Base-by-base conservation (phyloP, 2,113 vertebrate species). In the Sclerurus mexicanus region DNA sequence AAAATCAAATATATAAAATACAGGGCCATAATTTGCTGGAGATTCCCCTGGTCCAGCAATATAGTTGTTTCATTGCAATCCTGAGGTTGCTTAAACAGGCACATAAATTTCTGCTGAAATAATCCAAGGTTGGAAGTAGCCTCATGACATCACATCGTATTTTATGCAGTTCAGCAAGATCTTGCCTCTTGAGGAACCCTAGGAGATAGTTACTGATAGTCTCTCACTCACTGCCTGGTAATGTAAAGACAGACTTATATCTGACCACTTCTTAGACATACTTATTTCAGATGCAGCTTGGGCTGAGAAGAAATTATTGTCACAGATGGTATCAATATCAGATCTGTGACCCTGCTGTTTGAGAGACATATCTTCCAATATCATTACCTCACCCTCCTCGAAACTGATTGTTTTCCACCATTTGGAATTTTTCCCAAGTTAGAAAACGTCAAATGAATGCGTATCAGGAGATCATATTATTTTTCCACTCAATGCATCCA, bases 331-430 rank as follows among this genome's bases (percentile, higher is more conserved):
- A 60, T 52, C 62, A 68, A 31, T 30, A 28, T 39, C 87, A 71
- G 12, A 53, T 81, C 23, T 62, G 10, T 69, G 10, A 16, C 47
- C 25, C 55, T 66, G 35, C 9, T 71, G 21, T 31, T 37, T 49
- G 53, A 85, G n/a, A 87, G 23, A 2, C 0, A 0, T 15, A 14
- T 77, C 37, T 69, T 69, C 25, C 52, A 46, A n/a, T 9, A n/a
- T n/a, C 0, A 4, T 20, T 50, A 53, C n/a, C 4, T 77, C 73
- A 69, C n/a, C 13, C 62, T 84, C 46, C 31, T 85, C 77, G 35
- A 44, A 52, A 27, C 7, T n/a, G 3, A 19, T 62, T 74, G 5
- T 42, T 84, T 71, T 30, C 40, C 16, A 56, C 7, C 14, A 66
- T 55, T 66, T 66, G 46, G 46, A 78, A 62, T 71, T 85, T 58